phyloP scores from a whole-genome alignment of 2,797 vertebrate genomes.

The Allobates femoralis region DNA sequence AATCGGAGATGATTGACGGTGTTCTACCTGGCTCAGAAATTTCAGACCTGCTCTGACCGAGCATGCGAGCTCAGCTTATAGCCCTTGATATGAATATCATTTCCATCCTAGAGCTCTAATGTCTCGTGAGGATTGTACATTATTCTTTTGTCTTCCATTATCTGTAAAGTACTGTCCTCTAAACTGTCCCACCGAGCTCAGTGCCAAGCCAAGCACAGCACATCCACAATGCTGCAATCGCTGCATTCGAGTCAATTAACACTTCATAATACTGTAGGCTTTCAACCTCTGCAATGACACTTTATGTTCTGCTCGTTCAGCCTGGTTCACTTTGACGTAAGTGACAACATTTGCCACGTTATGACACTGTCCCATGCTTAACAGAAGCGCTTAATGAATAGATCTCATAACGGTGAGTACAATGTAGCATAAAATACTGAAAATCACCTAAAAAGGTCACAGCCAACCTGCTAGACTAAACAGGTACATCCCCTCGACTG shows the following conservation, averaged over 20 bases:
- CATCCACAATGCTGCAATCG: constrained; percentile 33
- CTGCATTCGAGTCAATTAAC: constrained; percentile 45
- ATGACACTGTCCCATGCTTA: not conserved
- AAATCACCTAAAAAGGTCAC: not conserved
- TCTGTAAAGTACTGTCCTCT: constrained; percentile 38
- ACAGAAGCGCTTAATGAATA: not conserved
- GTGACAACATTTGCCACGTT: not conserved
- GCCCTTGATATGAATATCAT: constrained; percentile 57
- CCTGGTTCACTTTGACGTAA: not conserved
- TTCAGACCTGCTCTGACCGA: constrained; percentile 34
- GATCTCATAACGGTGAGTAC: not conserved
- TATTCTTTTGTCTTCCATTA: constrained; percentile 54
- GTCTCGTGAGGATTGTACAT: constrained; percentile 34
- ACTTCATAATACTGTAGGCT: not conserved
- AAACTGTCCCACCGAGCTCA: constrained; percentile 20
- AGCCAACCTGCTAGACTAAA: not conserved
- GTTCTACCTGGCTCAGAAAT: constrained; percentile 18
- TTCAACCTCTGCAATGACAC: constrained; percentile 20
- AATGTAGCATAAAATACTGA: not conserved
- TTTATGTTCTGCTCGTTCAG: constrained; percentile 21
- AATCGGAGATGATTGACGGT: constrained; percentile 45
- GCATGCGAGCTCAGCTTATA: constrained; percentile 29
- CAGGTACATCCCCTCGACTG: not conserved
- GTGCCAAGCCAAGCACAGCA: constrained; percentile 54
- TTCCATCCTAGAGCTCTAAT: constrained; percentile 54